phyloP scores from a whole-genome alignment of 2,888 invertebrate genomes.

The Drosophila recens region DNA sequence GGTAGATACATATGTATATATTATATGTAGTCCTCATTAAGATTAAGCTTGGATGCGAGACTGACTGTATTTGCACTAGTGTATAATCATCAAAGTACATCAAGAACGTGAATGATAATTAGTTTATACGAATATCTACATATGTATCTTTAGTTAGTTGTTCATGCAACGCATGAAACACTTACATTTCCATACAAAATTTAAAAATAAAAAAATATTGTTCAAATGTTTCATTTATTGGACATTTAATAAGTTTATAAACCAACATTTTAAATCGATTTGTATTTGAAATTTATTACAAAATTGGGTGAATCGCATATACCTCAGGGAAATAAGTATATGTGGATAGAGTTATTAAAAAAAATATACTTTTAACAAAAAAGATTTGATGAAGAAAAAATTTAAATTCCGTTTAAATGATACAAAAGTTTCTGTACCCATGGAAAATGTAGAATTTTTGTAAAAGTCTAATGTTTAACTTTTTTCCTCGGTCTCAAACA shows the following conservation, averaged over 20 bases:
- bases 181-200: conserved; percentile 22
- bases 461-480: no score
- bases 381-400: no score
- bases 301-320: no score
- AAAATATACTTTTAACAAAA: no score
- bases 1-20: conserved; percentile 86
- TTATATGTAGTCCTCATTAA: not conserved
- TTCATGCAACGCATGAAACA: conserved; percentile 8
- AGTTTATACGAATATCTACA: conserved; percentile 18
- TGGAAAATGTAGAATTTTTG: no score
- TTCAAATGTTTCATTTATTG: not conserved
- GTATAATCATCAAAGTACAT: not conserved
- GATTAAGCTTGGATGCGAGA: conserved; percentile 15
- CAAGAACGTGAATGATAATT: not conserved
- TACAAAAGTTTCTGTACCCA: no score
- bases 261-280: not conserved
- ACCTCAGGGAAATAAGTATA: no score
- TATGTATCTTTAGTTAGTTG: conserved; percentile 8
- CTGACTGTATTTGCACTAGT: conserved; percentile 18
- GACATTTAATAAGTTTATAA: no score
- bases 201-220: not conserved
- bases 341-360: no score
- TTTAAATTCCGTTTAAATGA: no score
- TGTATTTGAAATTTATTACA: no score
- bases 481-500: no score